Conservation (phyloP, 2,888 invertebrate species). For the Loripinus fragilis region DNA sequence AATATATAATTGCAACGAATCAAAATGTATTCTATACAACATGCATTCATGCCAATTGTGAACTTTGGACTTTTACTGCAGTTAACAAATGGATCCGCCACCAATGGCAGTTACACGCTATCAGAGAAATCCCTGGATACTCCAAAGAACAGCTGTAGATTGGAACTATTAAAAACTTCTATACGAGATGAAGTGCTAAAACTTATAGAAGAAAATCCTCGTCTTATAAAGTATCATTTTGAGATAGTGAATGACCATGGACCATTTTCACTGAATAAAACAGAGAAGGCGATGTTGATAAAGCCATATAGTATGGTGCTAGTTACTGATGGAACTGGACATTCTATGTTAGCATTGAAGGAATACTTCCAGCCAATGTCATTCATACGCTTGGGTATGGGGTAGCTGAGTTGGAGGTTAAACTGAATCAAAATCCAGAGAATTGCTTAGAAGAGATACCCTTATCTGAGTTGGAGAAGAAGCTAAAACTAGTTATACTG, state of each 20-base stretch:
- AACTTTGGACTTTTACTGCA: too few species aligned
- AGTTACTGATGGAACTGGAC: neutral
- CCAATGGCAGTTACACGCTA: too few species aligned
- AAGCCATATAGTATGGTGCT: neutral
- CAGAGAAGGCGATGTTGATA: neutral
- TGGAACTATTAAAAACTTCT: neutral
- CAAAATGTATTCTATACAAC: too few species aligned
- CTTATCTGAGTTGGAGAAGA: neutral
- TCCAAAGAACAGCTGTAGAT: neutral
- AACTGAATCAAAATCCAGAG: slow-evolving; percentile 5
- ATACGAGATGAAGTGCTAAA: neutral
- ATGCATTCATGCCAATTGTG: too few species aligned
- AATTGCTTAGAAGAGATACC: neutral
- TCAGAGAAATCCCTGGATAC: too few species aligned
- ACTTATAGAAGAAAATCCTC: neutral
- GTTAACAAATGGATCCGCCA: too few species aligned
- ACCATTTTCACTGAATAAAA: neutral
- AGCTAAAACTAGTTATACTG: neutral
- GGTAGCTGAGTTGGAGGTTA: neutral
- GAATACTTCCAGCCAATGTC: slow-evolving; percentile 17
- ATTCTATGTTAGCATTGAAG: slow-evolving; percentile 6
- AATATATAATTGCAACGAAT: too few species aligned
- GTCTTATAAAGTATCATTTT: neutral
- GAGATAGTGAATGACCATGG: neutral
- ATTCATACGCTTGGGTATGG: slow-evolving; percentile 6